phyloP scores from a whole-genome alignment of 1,140 invertebrate species.

The Eupristina koningsbergeri region DNA sequence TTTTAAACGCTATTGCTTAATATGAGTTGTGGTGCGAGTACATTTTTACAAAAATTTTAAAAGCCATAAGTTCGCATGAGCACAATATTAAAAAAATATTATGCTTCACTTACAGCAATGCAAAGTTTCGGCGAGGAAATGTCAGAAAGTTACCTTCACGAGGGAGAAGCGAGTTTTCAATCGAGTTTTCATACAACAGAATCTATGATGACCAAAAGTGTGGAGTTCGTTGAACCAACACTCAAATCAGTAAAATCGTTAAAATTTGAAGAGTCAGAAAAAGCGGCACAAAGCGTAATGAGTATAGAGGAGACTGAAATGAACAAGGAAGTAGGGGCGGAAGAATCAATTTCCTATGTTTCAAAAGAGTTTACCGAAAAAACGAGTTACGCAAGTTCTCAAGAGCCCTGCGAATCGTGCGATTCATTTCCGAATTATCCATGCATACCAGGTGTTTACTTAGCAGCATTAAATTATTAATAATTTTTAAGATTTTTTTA shows the following conservation, averaged over 20 bases:
- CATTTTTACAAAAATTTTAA: no score
- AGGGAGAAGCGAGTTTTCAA: slow-evolving; percentile 22
- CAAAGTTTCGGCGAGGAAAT: slow-evolving; percentile 40
- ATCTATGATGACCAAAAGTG: neutral
- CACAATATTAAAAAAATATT: neutral
- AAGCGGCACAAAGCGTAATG: no score
- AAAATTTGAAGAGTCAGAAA: no score
- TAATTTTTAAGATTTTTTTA: no score
- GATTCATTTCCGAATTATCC: neutral
- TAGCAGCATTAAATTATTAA: neutral
- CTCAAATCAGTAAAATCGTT: no score
- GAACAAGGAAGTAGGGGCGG: neutral
- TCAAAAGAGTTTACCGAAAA: neutral
- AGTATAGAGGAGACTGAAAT: neutral
- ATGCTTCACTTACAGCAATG: neutral
- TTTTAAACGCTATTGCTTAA: no score
- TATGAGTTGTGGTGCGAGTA: no score
- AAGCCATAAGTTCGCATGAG: no score
- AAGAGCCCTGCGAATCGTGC: neutral
- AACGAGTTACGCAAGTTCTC: neutral
- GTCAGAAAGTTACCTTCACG: slow-evolving; percentile 15
- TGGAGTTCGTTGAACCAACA: neutral
- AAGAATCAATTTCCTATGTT: neutral
- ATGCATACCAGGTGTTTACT: slow-evolving; percentile 60
- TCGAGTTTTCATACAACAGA: neutral